Conservation (phyloP, 2,888 invertebrate genomes). For the Hyposoter dolosus region DNA sequence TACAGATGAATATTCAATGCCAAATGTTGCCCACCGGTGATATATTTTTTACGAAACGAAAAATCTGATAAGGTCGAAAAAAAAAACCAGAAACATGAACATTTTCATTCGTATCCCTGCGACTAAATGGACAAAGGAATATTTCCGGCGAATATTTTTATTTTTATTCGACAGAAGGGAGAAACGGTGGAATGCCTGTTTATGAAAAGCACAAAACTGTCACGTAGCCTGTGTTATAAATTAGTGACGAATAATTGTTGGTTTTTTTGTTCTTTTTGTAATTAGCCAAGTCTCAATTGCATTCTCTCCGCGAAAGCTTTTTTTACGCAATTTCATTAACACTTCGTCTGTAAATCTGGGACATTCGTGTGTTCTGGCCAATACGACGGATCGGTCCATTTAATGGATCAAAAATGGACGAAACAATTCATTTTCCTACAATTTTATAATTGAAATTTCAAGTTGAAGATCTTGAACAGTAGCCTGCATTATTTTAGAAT, state of each 20-base stretch:
- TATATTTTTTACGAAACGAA: conserved; percentile 61
- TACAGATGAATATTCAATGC: conserved; percentile 65
- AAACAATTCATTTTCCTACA: too few species aligned
- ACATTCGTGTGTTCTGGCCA: too few species aligned
- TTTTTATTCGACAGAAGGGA: conserved; percentile 11
- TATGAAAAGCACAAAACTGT: conserved; percentile 57
- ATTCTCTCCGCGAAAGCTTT: conserved; percentile 31
- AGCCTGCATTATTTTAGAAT: too few species aligned
- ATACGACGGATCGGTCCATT: too few species aligned
- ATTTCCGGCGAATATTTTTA: conserved; percentile 42
- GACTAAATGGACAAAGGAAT: conserved; percentile 40
- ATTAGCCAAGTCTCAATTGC: conserved; percentile 13
- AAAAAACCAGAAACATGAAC: not conserved
- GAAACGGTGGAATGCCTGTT: conserved; percentile 10
- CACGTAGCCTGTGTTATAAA: conserved; percentile 28
- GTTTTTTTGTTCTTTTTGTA: conserved; percentile 19
- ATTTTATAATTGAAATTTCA: too few species aligned
- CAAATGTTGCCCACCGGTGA: conserved; percentile 70
- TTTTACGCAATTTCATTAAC: conserved; percentile 29
- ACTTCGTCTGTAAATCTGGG: too few species aligned
- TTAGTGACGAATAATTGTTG: conserved; percentile 36
- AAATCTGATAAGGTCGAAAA: conserved; percentile 41
- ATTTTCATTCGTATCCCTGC: conserved; percentile 22
- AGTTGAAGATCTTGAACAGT: too few species aligned
- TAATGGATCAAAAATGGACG: too few species aligned